Base-by-base conservation (phyloP, 2,888 invertebrate species). In the Spilosoma lubricipeda region DNA sequence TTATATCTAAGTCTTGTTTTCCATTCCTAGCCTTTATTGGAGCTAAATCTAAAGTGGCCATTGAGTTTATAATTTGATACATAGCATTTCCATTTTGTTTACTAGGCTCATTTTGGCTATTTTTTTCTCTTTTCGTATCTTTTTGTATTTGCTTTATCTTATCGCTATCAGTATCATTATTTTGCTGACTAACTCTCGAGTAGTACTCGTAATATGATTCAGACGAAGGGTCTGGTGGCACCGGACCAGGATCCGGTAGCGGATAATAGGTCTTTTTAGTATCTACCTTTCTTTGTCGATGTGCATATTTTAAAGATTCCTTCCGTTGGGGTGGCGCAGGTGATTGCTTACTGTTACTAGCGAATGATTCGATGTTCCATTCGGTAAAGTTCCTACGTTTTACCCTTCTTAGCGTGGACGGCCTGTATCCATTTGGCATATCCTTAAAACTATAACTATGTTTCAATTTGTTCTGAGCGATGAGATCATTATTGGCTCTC, bases 401-500 rank as follows among this genome's bases (percentile, higher is more conserved):
- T 33, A 96, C 96, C 75, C 96, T 93, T 82, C 95, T 93, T 76
- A 97, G 84, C 1, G 97, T 96, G 0, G 97, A 96, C 0, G 97
- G 97, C 80, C 92, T 96, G 84, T 97, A 97, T 33, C 97, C 97
- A 88, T 96, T 97, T 76, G 95, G 95, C 89, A 97, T 94, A 85
- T 97, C 96, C 86, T 96, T 96, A 81, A 97, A 96, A 88, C 96
- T 96, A 86, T 94, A 96, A 81, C 96, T 96, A 82, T 96, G 95
- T 86, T 95, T 96, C 72, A 96, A 87, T 89, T 96, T 96, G 88
- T 93, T 95, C 87, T 95, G 95, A 85, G 92, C 90, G 81, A 97
- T 94, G 74, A 96, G 91, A 83, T 96, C 95, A 80, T 96, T 94
- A 77, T 97, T 96, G 1, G 94, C 93, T 89, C 94, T 90, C 36